Evolutionary conservation across 2,888 invertebrate species (phyloP).

Genomic region (Acleris emargana): DNA sequence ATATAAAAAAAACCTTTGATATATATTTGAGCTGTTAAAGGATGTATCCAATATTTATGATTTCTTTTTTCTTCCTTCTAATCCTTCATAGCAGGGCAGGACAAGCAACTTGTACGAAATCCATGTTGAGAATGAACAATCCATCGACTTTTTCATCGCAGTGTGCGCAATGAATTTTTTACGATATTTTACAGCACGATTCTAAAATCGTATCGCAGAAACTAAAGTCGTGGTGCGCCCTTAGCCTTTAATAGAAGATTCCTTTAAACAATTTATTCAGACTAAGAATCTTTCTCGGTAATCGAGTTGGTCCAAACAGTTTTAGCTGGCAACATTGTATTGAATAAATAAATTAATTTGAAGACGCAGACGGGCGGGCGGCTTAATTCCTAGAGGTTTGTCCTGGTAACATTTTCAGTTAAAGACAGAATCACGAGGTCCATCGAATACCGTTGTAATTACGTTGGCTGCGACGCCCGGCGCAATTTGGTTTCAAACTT

Average conservation of each 20-base stretch:
- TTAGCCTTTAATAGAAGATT: slow-evolving; percentile 23
- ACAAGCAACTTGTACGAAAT: too few species aligned
- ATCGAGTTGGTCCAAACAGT: slow-evolving; percentile 33
- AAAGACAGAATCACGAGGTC: slow-evolving; percentile 28
- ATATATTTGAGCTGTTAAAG: too few species aligned
- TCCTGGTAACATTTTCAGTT: slow-evolving; percentile 31
- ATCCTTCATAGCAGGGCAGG: too few species aligned
- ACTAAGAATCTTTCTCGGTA: slow-evolving; percentile 30
- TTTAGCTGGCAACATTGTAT: slow-evolving; percentile 28
- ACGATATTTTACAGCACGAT: too few species aligned
- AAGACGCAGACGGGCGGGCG: slow-evolving; percentile 24
- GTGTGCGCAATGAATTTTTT: too few species aligned
- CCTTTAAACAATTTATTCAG: slow-evolving; percentile 31
- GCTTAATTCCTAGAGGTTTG: slow-evolving; percentile 34
- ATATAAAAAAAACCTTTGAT: too few species aligned
- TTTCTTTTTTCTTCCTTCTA: too few species aligned
- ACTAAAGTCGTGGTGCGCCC: too few species aligned
- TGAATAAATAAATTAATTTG: slow-evolving; percentile 34
- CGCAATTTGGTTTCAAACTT: slow-evolving; percentile 13
- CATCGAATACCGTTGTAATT: slow-evolving; percentile 32
- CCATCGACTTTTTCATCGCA: too few species aligned
- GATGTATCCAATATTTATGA: too few species aligned
- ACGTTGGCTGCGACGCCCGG: slow-evolving; percentile 14
- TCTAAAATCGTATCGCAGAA: too few species aligned
- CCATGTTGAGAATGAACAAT: too few species aligned